Base-by-base conservation (phyloP, 1,140 invertebrate species). In the Ceratina calcarata region DNA sequence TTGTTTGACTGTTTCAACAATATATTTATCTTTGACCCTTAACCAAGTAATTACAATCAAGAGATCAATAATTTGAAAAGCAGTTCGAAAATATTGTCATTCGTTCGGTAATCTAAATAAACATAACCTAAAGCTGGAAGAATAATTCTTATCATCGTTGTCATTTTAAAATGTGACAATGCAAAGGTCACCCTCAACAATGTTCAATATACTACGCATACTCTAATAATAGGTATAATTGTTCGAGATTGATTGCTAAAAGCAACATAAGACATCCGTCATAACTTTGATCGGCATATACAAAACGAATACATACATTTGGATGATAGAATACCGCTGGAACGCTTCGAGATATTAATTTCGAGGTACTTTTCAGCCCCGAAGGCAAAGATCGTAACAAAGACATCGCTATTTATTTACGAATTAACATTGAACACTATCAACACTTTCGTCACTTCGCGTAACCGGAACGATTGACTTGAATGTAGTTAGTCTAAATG, bases 301-400 rank as follows among this genome's bases (percentile, higher is more conserved):
- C 8, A 4, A 24, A 61, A 58, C 75, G 77, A 67, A 73, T 86
- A 92, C 88, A 90, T 89, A 94, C 93, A 80, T 94, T 94, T 77
- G 91, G 89, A 78, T 94, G 93, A 90, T 94, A 94, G 72, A 78
- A 90, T 53, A 91, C 80, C 65, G 84, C 76, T 4, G 92, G 91
- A 22, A 91, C 88, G 58, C 91, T 93, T 15, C 83, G 80, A 7
- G 90, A 92, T 49, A 91, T 53, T 57, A 85, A 81, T 55, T 89
- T 89, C 6, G 92, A 88, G n/a, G 88, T 81, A 67, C 77, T 84
- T 10, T 89, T 76, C 7, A 93, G 75, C 37, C 88, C 86, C 2
- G 87, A 74, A 57, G 92, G 90, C 78, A 92, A 79, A 60, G 88
- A 65, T 24, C 87, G 87, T 67, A 91, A 86, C 24, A 93, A 69